Evolutionary conservation across 2,113 vertebrate species (phyloP), one percentile per base, ranked within the genome.

Genomic region (Callospermophilus lateralis): DNA sequence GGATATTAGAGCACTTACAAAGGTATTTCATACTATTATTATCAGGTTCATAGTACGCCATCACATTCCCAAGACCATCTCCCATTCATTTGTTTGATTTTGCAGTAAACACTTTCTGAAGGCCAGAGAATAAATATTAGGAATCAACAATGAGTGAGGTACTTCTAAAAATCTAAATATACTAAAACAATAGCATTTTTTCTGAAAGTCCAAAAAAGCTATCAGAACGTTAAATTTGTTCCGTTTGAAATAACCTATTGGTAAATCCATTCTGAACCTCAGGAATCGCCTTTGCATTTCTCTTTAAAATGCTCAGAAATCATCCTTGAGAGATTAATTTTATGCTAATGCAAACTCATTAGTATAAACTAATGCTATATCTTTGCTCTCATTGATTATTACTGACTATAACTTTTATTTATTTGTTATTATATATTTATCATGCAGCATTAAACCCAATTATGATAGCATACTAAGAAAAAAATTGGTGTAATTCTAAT

Each of bases 231-330:
- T 53, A 73, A 61, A 92, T 87, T 30, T 73, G 8, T 88, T 93
- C 77, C 55, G 7, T 83, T 92, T 92, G 28, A 55, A 53, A 51
- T 85, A 67, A 67, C 37, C 28, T 78, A 5, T 77, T 88, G 45
- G 48, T 61, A 81, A 89, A 73, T 6, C 30, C 37, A 67, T 86
- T 83, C 61, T 61, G 42, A 76, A 94, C 68, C 9, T 48, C 34
- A 48, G 58, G 32, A 88, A 68, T 81, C 26, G 80, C 58, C 5
- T 28, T 8, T 39, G 19, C 7, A 2, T 30, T 94, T 93, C 58
- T 92, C 45, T 95, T 81, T 51, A 53, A 65, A 85, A 68, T 85
- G 17, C n/a, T 90, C 74, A 84, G 37, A 92, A 81, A 68, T 48
- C 12, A 26, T 68, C 19, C 34, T 96, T 65, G 39, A 88, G 74